Evolutionary conservation across 2,113 vertebrate genomes (phyloP), one percentile per base, ranked within the genome.

Genomic region (Crotalus tigris): DNA sequence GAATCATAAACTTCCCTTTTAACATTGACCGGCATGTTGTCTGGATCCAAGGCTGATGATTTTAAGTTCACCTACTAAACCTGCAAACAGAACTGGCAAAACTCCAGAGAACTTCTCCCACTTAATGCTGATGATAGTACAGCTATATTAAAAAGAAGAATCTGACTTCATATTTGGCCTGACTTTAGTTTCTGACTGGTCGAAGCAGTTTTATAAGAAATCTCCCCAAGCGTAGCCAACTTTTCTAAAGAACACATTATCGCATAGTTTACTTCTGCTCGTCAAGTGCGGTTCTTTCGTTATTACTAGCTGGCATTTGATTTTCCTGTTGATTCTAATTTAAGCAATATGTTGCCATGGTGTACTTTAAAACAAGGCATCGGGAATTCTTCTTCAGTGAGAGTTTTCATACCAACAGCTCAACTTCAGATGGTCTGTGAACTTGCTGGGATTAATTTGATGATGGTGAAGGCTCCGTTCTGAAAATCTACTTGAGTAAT

Each of bases 191-290:
- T 39, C 19, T 1, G 7, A 39, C 7, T 39, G 69, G 6, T 39
- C 3, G 0, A 39, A 81, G 69, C 2, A 81, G 2, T 90, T 46
- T 61, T 90, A 19, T 64, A 13, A n/a, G 58, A 58, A 51, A 64
- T 1, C 3, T 12, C 2, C 69, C 69, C 33, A 39, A 39, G 33
- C 1, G 3, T 2, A 81, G 15, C 33, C 0, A 1, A 3, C 1
- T 81, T 81, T 81, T 81, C 33, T 21, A 44, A 81, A 81, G 33
- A 81, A 81, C 7, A 21, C 15, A 9, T 49, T 29, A 91, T 39
- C 3, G 2, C 33, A 39, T 13, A 10, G 49, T 33, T 90, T 53
- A 33, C 53, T 44, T 91, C 53, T 39, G n/a, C 29, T 55, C 4
- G 46, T 15, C 54, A 54, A 55, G 1, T 23, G n/a, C 19, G 15